A percentile compares a stretch with the other conserved stretches of the same genome.
Conservation (phyloP, 2,888 invertebrate species). For the Hemithea aestivaria region DNA sequence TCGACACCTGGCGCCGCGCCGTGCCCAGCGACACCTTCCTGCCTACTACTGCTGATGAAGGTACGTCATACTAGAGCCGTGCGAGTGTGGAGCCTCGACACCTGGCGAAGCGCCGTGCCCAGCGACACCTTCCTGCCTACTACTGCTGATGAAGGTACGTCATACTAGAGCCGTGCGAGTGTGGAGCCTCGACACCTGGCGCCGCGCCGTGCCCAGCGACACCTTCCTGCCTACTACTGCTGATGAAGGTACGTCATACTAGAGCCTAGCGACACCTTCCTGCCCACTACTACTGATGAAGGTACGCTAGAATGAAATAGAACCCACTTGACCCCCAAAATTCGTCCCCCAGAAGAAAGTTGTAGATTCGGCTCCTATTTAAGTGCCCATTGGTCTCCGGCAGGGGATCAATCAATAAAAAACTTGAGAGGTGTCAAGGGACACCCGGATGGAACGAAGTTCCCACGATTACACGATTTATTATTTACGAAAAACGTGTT, state of each 20-base stretch:
- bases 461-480: too few species aligned
- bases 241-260: slow-evolving; percentile 80
- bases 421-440: too few species aligned
- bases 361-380: too few species aligned
- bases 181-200: slow-evolving; percentile 56
- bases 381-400: too few species aligned
- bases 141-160: slow-evolving; percentile 85
- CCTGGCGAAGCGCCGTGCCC: slow-evolving; percentile 69
- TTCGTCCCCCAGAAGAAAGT: too few species aligned
- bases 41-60: slow-evolving; percentile 88
- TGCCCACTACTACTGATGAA: slow-evolving; percentile 88
- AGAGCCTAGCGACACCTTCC: slow-evolving; percentile 84
- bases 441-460: too few species aligned
- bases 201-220: slow-evolving; percentile 80
- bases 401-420: too few species aligned
- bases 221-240: slow-evolving; percentile 90
- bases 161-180: slow-evolving; percentile 21
- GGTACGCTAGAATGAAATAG: slow-evolving; percentile 72
- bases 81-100: slow-evolving; percentile 70
- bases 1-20: slow-evolving; percentile 52
- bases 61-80: slow-evolving; percentile 78
- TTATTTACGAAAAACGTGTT: too few species aligned
- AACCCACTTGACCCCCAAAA: slow-evolving; percentile 44
- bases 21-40: slow-evolving; percentile 87
- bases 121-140: slow-evolving; percentile 90